Base-by-base conservation (phyloP, 2,797 vertebrate species). In the Melanotaenia pygmaea region DNA sequence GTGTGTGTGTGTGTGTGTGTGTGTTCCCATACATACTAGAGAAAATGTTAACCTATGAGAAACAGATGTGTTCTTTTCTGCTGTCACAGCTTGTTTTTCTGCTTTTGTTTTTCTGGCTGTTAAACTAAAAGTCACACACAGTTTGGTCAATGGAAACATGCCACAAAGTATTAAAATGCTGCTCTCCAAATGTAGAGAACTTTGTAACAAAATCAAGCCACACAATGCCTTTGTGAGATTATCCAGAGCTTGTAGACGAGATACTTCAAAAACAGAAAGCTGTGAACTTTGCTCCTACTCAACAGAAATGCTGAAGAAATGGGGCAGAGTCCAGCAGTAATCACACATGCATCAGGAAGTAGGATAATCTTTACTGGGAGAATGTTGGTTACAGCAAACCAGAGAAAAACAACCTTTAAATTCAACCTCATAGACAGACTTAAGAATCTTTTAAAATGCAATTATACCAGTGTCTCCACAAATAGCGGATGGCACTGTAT, bases 251-350 rank as follows among this genome's bases (percentile, higher is more conserved):
- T 66, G 53, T 14, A 76, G 24, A 68, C 47, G 37, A 47, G 34
- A 70, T 37, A 65, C 28, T 56, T 45, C 12, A 18, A 43, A 82
- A 79, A 80, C 59, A 35, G 26, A 76, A 65, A 47, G 20, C 16
- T 32, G n/a, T 88, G 70, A 77, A 85, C 87, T 85, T 88, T 74
- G 76, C 59, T 77, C 75, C 45, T 26, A 53, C 26, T 13, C 7
- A 57, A 40, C n/a, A 73, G 47, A 76, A 75, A 22, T 9, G 2
- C 47, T 2, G 30, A 76, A 32, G 63, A 64, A 79, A 11, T 6
- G 53, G 57, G 63, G 57, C 59, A 75, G 38, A 72, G 67, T 84
- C 59, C 34, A 68, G 64, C 2, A 30, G 45, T 71, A 72, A 74
- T 79, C 65, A 47, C 45, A 32, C 34, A 16, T 16, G 67, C 26